A percentile compares a stretch with the other conserved stretches of the same genome.
Evolutionary conservation across 2,797 vertebrate species (phyloP).

Genomic region (Chelonia mydas): DNA sequence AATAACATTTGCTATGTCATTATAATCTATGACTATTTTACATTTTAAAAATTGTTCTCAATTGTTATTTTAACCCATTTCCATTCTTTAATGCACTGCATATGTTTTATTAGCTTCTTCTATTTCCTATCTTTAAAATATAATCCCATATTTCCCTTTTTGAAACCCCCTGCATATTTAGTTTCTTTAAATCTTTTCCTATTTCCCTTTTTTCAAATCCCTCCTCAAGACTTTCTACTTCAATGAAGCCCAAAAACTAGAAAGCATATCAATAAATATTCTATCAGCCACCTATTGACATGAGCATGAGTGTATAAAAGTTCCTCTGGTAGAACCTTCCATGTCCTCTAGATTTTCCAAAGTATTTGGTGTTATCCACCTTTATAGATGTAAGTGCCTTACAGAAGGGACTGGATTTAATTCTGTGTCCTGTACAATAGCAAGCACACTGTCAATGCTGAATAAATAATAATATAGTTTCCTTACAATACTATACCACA

Average conservation of each 20-base stretch:
- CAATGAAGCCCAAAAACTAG: not conserved
- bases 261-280: not conserved
- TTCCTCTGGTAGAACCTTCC: not conserved
- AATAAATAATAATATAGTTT: not conserved
- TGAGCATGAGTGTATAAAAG: not conserved
- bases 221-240: not conserved
- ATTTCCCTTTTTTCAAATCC: not conserved
- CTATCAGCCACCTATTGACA: not conserved
- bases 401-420: not conserved
- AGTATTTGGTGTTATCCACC: not conserved
- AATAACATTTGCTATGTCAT: not conserved
- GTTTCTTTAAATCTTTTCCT: not conserved
- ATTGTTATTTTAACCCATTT: not conserved
- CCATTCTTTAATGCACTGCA: not conserved
- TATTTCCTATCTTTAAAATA: conserved; percentile 3
- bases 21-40: not conserved
- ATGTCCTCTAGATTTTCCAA: not conserved
- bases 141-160: not conserved
- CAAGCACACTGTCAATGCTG: no score
- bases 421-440: not conserved
- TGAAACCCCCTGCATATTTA: not conserved
- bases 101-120: not conserved
- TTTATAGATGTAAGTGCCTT: not conserved
- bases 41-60: not conserved
- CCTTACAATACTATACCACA: not conserved